These are phyloP conservation scores for Trypoxylus dichotomus DNA, from an alignment of 1,140 invertebrate species.

Conservation along the genomic window DNA sequence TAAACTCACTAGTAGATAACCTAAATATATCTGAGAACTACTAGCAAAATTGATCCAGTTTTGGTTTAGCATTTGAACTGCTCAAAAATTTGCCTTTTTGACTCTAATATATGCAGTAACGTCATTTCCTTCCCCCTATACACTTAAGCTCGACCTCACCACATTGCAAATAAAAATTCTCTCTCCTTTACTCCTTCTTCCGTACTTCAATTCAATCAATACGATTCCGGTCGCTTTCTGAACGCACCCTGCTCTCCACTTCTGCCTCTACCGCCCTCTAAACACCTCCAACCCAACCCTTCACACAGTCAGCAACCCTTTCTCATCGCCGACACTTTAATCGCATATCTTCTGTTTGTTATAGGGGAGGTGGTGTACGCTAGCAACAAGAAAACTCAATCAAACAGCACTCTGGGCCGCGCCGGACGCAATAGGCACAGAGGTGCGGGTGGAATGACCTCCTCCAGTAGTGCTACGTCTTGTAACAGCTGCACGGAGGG, in stretches of 20 bases:
- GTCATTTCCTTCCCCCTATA: too few species aligned
- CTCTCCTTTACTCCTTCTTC: background rate
- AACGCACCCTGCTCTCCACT: background rate
- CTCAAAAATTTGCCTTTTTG: too few species aligned
- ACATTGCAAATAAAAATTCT: too few species aligned
- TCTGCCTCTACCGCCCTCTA: background rate
- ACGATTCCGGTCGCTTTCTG: background rate
- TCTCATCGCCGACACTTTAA: background rate
- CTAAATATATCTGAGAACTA: too few species aligned
- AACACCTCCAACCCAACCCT: background rate
- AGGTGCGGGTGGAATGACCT: constrained; percentile 57
- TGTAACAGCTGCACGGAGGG: constrained; percentile 53
- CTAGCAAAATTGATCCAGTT: too few species aligned
- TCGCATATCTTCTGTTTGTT: constrained; percentile 5
- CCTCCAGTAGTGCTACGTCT: constrained; percentile 58
- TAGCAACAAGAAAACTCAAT: constrained; percentile 54
- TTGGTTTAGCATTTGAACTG: too few species aligned
- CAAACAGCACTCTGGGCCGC: constrained; percentile 48
- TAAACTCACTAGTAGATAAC: too few species aligned
- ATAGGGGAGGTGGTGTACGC: constrained; percentile 57
- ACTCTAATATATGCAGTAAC: too few species aligned
- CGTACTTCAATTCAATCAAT: background rate
- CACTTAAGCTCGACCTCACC: too few species aligned
- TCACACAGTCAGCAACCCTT: background rate
- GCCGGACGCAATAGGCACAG: constrained; percentile 48